phyloP scores from a whole-genome alignment of 2,888 invertebrate genomes.

The Epsilonema sp. region DNA sequence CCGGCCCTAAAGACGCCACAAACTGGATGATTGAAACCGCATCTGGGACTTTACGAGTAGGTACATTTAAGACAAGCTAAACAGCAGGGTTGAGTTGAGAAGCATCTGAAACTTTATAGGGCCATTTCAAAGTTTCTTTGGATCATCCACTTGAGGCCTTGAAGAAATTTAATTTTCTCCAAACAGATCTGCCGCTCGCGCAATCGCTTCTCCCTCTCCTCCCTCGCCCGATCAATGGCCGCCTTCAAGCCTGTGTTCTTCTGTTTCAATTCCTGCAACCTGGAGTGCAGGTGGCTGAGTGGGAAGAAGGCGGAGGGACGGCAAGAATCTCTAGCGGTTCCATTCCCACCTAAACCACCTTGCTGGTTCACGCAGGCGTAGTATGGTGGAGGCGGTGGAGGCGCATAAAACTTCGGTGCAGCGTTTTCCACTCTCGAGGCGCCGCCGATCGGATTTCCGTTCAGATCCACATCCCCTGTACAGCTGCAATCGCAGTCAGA shows the following conservation, averaged over 20 bases:
- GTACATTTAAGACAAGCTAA: too few species aligned
- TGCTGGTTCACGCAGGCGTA: too few species aligned
- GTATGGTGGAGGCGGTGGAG: not conserved
- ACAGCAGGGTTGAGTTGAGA: too few species aligned
- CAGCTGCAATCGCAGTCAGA: not conserved
- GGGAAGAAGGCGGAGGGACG: not conserved
- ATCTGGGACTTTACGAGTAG: too few species aligned
- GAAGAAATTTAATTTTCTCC: not conserved
- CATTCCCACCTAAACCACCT: too few species aligned
- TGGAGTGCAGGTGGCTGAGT: not conserved
- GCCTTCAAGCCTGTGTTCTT: not conserved
- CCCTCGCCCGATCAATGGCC: not conserved
- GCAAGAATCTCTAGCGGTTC: too few species aligned
- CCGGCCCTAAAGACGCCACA: too few species aligned
- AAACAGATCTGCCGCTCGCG: not conserved
- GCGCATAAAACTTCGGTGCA: not conserved
- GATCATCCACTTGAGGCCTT: not conserved
- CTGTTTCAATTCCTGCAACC: not conserved
- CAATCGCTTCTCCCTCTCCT: not conserved
- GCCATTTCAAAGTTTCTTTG: not conserved
- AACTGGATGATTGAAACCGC: too few species aligned
- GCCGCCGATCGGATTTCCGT: too few species aligned
- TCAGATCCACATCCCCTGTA: not conserved
- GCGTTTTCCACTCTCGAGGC: too few species aligned
- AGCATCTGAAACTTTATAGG: too few species aligned